Percentiles rank a stretch among this genome's conserved stretches.
phyloP scores from a whole-genome alignment of 2,797 vertebrate genomes.

The Uromys caudimaculatus region DNA sequence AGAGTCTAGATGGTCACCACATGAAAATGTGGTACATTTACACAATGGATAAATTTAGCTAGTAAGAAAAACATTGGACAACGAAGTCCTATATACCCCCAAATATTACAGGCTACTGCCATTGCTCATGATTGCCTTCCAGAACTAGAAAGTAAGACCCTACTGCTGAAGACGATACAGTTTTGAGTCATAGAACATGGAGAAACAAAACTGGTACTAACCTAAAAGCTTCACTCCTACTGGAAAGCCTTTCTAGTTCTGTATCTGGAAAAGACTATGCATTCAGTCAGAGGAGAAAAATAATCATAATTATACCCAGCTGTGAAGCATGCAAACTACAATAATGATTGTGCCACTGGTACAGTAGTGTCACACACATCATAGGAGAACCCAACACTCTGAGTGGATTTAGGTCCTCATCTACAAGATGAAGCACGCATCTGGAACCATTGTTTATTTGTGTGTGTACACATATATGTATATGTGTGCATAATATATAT shows the following conservation, averaged over 20 bases:
- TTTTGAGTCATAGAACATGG: background rate
- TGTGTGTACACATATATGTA: too few species aligned
- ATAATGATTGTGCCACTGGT: background rate
- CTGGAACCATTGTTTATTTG: background rate
- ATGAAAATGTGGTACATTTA: background rate
- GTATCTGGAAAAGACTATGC: background rate
- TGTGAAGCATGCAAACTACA: background rate
- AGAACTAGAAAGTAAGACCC: background rate
- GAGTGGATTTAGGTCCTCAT: background rate
- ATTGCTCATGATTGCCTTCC: background rate
- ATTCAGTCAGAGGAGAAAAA: background rate
- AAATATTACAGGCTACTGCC: background rate
- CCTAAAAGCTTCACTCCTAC: background rate
- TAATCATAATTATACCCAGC: background rate
- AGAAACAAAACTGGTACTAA: background rate
- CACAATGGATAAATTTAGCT: background rate
- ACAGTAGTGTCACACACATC: background rate
- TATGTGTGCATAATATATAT: too few species aligned
- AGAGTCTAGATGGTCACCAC: background rate
- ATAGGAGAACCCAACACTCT: background rate
- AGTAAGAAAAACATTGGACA: background rate
- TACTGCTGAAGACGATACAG: background rate
- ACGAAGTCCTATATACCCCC: background rate
- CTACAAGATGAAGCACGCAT: background rate
- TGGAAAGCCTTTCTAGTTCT: background rate